Evolutionary conservation across 2,888 invertebrate species (phyloP).

Genomic region (Aradus depressus): DNA sequence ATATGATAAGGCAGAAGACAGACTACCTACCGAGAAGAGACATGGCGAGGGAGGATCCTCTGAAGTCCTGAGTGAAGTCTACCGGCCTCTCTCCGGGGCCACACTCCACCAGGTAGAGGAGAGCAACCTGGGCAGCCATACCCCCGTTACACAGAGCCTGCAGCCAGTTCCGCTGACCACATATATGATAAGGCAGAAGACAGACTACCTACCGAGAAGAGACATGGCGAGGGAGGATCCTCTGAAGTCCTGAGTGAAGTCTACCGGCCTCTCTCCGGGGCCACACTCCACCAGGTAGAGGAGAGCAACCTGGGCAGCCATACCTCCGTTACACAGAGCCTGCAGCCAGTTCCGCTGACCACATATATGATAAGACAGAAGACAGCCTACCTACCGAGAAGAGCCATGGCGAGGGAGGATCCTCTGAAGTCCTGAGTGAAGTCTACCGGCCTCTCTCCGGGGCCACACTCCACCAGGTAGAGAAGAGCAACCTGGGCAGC

Average conservation of each 20-base stretch:
- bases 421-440: conserved; percentile 62
- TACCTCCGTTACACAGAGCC: conserved; percentile 80
- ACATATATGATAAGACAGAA: conserved; percentile 40
- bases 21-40: conserved; percentile 60
- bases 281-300: conserved; percentile 70
- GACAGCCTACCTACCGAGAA: conserved; percentile 56
- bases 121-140: conserved; percentile 66
- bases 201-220: conserved; percentile 54
- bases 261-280: conserved; percentile 62
- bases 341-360: conserved; percentile 83
- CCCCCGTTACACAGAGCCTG: conserved; percentile 84
- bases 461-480: conserved; percentile 67
- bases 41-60: conserved; percentile 71
- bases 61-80: conserved; percentile 61
- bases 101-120: conserved; percentile 67
- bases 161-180: conserved; percentile 78
- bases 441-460: conserved; percentile 65
- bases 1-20: conserved; percentile 8
- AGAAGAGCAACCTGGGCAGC: conserved; percentile 64
- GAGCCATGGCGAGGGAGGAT: conserved; percentile 70
- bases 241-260: conserved; percentile 62
- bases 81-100: conserved; percentile 68
- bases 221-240: conserved; percentile 74
- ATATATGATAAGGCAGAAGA: too few relatives aligned
- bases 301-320: conserved; percentile 65